Conservation (phyloP, 2,113 vertebrate genomes). For the Tyto alba region DNA sequence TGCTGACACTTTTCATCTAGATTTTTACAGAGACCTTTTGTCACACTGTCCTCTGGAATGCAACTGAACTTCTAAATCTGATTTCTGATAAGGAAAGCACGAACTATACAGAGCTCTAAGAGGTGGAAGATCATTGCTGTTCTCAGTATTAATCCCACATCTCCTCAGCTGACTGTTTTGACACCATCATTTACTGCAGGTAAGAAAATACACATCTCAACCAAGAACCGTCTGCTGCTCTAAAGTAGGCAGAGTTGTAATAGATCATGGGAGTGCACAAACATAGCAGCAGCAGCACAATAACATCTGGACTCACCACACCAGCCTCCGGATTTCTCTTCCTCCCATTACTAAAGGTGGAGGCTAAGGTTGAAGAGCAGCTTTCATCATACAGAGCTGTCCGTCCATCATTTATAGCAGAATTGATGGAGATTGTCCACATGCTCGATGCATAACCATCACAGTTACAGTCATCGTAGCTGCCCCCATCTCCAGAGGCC, state of each 20-base stretch:
- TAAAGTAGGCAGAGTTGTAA: neutral
- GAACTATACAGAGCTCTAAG: neutral
- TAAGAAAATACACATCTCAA: neutral
- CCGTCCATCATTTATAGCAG: slow-evolving; percentile 95
- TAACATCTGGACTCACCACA: slow-evolving; percentile 80
- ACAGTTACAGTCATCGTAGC: slow-evolving; percentile 98
- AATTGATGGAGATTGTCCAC: slow-evolving; percentile 99
- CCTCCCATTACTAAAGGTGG: slow-evolving; percentile 97
- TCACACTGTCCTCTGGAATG: neutral
- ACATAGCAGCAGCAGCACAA: neutral
- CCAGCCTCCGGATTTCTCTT: slow-evolving; percentile 97
- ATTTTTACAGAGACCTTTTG: neutral
- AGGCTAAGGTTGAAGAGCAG: slow-evolving; percentile 96
- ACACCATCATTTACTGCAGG: neutral
- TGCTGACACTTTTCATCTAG: neutral
- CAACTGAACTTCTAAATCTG: neutral
- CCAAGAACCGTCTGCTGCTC: neutral
- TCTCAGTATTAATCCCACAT: neutral
- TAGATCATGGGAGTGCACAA: neutral
- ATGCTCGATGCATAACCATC: slow-evolving; percentile 98
- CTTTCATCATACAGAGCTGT: slow-evolving; percentile 97
- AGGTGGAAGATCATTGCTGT: neutral
- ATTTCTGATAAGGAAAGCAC: neutral
- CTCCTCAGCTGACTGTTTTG: neutral
- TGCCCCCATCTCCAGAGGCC: slow-evolving; percentile 97